These are phyloP conservation scores for Australoheros scitulus DNA, from an alignment of 2,113 vertebrate genomes.

Conservation along the genomic window DNA sequence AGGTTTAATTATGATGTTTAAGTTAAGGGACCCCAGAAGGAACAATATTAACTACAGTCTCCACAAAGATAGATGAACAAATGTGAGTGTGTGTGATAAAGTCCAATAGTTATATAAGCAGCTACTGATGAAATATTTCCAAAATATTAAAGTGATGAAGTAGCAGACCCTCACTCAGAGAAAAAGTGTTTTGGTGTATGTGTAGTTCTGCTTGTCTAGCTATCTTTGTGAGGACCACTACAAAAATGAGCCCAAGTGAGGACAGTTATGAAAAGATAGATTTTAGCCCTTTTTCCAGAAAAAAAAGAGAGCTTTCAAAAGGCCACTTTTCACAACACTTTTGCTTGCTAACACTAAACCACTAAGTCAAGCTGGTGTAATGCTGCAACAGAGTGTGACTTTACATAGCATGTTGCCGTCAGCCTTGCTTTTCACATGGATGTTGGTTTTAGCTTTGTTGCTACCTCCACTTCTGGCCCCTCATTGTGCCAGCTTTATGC, in stretches of 20 bases:
- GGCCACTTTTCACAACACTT: neutral
- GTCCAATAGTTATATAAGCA: slow-evolving; percentile 13
- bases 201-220: neutral
- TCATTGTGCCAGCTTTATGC: neutral
- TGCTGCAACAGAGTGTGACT: neutral
- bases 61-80: neutral
- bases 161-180: neutral
- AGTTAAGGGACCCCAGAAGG: neutral
- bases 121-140: neutral
- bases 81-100: neutral
- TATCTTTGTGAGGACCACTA: neutral
- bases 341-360: neutral
- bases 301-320: neutral
- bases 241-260: accelerated
- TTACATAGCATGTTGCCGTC: neutral
- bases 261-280: neutral
- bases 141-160: neutral
- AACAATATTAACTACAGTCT: neutral
- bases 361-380: neutral
- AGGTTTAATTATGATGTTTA: neutral
- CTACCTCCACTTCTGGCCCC: neutral
- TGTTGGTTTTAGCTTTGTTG: neutral
- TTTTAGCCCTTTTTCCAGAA: neutral
- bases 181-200: neutral
- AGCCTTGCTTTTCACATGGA: neutral